Percentiles rank a stretch among this genome's conserved stretches.
phyloP scores from a whole-genome alignment of 2,888 invertebrate species.

The Apamea crenata region DNA sequence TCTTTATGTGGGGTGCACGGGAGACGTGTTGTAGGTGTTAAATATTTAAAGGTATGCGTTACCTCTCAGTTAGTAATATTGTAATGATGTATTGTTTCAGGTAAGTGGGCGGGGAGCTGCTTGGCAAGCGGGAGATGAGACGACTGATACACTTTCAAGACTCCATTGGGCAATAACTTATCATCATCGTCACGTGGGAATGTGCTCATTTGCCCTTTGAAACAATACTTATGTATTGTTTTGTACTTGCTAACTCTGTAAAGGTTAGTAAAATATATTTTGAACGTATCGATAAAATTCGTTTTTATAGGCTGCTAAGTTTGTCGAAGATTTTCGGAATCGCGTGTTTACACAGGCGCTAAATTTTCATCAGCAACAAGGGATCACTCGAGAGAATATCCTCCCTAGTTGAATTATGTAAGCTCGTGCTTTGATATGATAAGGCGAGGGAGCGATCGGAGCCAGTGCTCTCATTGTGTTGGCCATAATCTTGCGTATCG shows the following conservation, averaged over 20 bases:
- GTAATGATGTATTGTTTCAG: slow-evolving; percentile 90
- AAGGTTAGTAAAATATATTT: slow-evolving; percentile 64
- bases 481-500: slow-evolving; percentile 88
- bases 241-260: slow-evolving; percentile 47
- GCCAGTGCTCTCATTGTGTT: slow-evolving; percentile 88
- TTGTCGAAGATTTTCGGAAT: slow-evolving; percentile 65
- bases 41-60: slow-evolving; percentile 79
- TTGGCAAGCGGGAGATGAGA: slow-evolving; percentile 80
- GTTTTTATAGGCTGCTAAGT: slow-evolving; percentile 59
- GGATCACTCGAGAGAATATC: slow-evolving; percentile 74
- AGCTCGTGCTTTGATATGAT: slow-evolving; percentile 87
- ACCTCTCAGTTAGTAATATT: slow-evolving; percentile 84
- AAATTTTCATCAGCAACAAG: slow-evolving; percentile 78
- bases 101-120: slow-evolving; percentile 85
- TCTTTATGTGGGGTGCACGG: slow-evolving; percentile 45
- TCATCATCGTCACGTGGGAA: slow-evolving; percentile 73
- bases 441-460: slow-evolving; percentile 85
- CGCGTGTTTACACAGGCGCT: slow-evolving; percentile 76
- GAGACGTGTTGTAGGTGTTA: slow-evolving; percentile 74
- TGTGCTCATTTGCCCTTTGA: slow-evolving; percentile 70
- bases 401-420: slow-evolving; percentile 83
- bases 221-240: slow-evolving; percentile 33
- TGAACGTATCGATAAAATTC: slow-evolving; percentile 45
- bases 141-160: slow-evolving; percentile 81
- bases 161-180: slow-evolving; percentile 79